A percentile compares a stretch with the other conserved stretches of the same genome.
Conservation (phyloP, 1,140 invertebrate genomes). For the Dendrolimus punctatus region DNA sequence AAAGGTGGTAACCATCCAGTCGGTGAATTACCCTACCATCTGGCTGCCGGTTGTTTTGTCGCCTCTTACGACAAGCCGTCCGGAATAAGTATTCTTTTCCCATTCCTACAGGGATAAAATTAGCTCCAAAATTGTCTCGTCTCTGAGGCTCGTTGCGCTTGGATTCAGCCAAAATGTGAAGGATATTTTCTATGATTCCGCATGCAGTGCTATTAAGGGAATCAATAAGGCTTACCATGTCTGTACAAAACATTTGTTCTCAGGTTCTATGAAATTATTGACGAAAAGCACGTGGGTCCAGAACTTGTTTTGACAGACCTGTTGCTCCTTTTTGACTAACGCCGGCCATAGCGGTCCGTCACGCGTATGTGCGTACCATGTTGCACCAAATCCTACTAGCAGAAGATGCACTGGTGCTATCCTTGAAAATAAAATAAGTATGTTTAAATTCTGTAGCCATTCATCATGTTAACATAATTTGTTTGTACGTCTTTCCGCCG, state of each 20-base stretch:
- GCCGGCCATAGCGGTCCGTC: conserved; percentile 5
- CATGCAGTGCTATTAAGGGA: neutral
- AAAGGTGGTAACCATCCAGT: too few relatives aligned
- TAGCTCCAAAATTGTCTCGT: too few relatives aligned
- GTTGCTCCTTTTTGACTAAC: conserved; percentile 6
- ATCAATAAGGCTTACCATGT: conserved; percentile 9
- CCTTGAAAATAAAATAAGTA: conserved; percentile 2
- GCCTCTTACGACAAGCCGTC: too few relatives aligned
- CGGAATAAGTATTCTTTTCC: too few relatives aligned
- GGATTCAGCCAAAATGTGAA: neutral
- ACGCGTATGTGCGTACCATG: conserved; percentile 9
- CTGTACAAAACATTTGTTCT: conserved; percentile 2
- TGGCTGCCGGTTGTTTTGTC: too few relatives aligned
- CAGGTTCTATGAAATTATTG: conserved; percentile 10
- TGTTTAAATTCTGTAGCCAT: neutral
- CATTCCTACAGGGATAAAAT: too few relatives aligned
- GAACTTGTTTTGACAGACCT: conserved; percentile 7
- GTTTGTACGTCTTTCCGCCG: too few relatives aligned
- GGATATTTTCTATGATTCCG: neutral
- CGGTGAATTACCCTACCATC: too few relatives aligned
- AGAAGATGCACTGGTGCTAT: conserved; percentile 9
- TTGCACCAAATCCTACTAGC: conserved; percentile 10
- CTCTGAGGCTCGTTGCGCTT: neutral
- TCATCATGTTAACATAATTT: too few relatives aligned
- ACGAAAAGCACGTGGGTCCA: conserved; percentile 10